Evolutionary conservation across 2,113 vertebrate genomes (phyloP), one percentile per base, ranked within the genome.

Genomic region (Ancistrus triradiatus): DNA sequence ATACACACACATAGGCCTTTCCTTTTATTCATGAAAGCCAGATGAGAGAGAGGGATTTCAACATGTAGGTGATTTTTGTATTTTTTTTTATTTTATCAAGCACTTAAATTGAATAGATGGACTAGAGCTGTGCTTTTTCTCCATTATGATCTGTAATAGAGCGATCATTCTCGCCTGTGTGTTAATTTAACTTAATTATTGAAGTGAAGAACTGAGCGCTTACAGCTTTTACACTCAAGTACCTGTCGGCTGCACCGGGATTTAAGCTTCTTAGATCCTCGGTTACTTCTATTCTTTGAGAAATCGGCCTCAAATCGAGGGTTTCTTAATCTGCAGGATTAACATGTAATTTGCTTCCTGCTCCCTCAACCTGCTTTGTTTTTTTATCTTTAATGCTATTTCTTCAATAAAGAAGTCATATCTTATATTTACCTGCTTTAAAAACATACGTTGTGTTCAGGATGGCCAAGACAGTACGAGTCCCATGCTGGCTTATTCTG

Each of bases 131-230:
- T 50, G 59, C 75, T 72, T 58, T 80, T 72, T 83, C 77, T 77
- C 56, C 79, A 75, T 75, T 72, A 77, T 81, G 75, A 73, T 47
- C 72, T 78, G 76, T 84, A 81, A 82, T 81, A 77, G 77, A 81
- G 78, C 76, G 76, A 84, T 81, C 80, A 80, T n/a, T n/a, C 78
- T 80, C 78, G 77, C 77, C 80, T 68, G 77, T 76, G 72, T 75
- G 79, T 73, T 72, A 51, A 21, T 48, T 65, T 46, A 68, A 72
- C 80, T 80, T 73, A 81, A 82, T 80, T 78, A 81, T 81, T 66
- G 63, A 77, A 68, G 62, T 75, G 61, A 68, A 78, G 72, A 72
- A 49, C 75, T 69, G 63, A 61, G 14, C 28, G 6, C 49, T 44
- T 44, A n/a, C 48, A 5, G 18, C 51, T 37, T 15, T 56, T 35